These are phyloP conservation scores for Laupala kohalensis DNA, from an alignment of 1,140 invertebrate genomes.

Conservation along the genomic window DNA sequence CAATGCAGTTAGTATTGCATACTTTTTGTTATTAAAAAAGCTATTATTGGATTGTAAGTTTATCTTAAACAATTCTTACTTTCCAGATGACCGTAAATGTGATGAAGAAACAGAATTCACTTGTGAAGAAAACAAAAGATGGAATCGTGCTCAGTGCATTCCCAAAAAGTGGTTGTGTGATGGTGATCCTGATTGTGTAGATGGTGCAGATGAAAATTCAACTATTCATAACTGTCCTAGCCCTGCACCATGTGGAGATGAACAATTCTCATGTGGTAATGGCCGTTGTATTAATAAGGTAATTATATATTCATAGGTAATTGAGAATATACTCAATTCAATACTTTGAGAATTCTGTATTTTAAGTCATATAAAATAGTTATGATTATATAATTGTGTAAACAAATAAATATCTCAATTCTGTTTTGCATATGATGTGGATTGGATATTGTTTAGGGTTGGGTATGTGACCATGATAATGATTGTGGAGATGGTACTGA, in stretches of 20 bases:
- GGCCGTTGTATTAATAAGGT: slow-evolving; percentile 71
- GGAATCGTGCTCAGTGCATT: slow-evolving; percentile 86
- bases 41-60: neutral
- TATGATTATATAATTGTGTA: too few relatives aligned
- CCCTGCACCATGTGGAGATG: slow-evolving; percentile 64
- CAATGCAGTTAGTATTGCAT: slow-evolving; percentile 62
- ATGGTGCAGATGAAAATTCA: slow-evolving; percentile 89
- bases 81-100: slow-evolving; percentile 69
- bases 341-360: too few relatives aligned
- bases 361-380: too few relatives aligned
- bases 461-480: slow-evolving; percentile 81
- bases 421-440: too few relatives aligned
- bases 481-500: slow-evolving; percentile 89
- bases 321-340: too few relatives aligned
- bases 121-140: slow-evolving; percentile 75
- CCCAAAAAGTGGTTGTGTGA: slow-evolving; percentile 90
- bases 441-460: too few relatives aligned
- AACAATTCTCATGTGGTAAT: slow-evolving; percentile 84
- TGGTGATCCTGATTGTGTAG: slow-evolving; percentile 89
- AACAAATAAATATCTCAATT: too few relatives aligned
- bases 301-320: too few relatives aligned
- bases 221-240: slow-evolving; percentile 68
- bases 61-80: neutral
- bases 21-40: neutral
- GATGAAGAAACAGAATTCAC: slow-evolving; percentile 86